Evolutionary conservation across 2,113 vertebrate genomes (phyloP), one percentile per base, ranked within the genome.

Genomic region (Agapornis roseicollis): DNA sequence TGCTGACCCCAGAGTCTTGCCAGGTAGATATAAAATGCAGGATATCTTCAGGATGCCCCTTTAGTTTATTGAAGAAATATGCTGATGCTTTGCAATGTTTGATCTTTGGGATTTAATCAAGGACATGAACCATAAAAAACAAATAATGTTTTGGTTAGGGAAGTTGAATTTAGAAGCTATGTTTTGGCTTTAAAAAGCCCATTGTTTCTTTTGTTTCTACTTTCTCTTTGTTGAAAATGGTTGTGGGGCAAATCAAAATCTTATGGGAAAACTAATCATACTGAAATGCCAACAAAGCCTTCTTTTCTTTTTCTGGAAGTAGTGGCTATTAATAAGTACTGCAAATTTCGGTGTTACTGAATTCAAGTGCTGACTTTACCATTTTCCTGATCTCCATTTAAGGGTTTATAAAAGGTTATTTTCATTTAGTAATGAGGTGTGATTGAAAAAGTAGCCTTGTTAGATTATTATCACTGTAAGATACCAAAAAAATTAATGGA

Each of bases 81-180:
- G 71, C 79, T 96, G 88, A 94, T 80, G 55, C 50, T 88, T 35
- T 68, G 50, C 53, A 50, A 42, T 73, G 74, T 91, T 89, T 93
- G 61, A 66, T 88, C 81, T 96, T 93, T 80, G 89, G 76, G 74
- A 90, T 96, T 93, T 91, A 91, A 86, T 93, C 64, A 91, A 90
- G 90, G 90, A 63, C 46, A 25, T 61, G 49, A 80, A 73, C 85
- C 85, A 37, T 91, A 46, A 71, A 90, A 92, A 89, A 17, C 28
- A 92, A 85, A 70, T 29, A 88, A 46, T 13, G 23, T 70, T 91
- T 93, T 80, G 31, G 93, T 83, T 37, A 50, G 17, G 12, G 33
- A 80, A 71, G 35, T 50, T 83, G 83, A 74, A 74, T 71, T 80
- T 83, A 73, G 46, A 68, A 89, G 42, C 42, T 64, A 35, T 1